Conservation (phyloP, 2,113 vertebrate species). For the Python bivittatus region DNA sequence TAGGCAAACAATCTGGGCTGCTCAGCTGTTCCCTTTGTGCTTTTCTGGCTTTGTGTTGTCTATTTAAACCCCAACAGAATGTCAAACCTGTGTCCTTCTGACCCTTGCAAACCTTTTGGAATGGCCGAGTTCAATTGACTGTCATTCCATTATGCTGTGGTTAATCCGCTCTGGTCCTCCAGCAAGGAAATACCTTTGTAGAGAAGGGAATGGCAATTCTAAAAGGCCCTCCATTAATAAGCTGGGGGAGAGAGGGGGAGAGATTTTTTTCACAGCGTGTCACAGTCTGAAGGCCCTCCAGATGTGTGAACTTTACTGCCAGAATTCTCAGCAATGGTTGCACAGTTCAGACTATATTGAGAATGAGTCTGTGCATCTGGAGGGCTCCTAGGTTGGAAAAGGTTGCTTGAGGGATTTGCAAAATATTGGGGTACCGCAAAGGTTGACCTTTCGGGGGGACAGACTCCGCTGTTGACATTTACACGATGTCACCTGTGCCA, state of each 20-base stretch:
- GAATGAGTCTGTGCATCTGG: too few species aligned
- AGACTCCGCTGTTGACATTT: too few species aligned
- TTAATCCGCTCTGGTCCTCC: background rate
- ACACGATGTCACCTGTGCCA: too few species aligned
- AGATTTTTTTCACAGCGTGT: background rate
- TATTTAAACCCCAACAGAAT: conserved; percentile 19
- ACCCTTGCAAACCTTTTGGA: background rate
- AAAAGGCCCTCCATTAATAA: background rate
- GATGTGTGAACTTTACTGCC: background rate
- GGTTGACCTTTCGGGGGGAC: too few species aligned
- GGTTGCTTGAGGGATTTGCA: too few species aligned
- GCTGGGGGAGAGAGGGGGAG: background rate
- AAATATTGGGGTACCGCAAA: too few species aligned
- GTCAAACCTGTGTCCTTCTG: background rate
- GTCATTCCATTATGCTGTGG: accelerated
- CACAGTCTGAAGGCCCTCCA: background rate
- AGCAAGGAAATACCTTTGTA: background rate
- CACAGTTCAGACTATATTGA: background rate
- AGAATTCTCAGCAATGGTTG: background rate
- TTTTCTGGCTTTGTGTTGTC: conserved; percentile 8
- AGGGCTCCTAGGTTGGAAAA: too few species aligned
- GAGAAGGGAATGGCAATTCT: background rate
- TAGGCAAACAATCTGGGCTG: background rate
- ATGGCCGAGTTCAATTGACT: background rate
- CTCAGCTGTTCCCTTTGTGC: conserved; percentile 10